Base-by-base conservation (phyloP, 2,888 invertebrate species). In the Agriotes lineatus region DNA sequence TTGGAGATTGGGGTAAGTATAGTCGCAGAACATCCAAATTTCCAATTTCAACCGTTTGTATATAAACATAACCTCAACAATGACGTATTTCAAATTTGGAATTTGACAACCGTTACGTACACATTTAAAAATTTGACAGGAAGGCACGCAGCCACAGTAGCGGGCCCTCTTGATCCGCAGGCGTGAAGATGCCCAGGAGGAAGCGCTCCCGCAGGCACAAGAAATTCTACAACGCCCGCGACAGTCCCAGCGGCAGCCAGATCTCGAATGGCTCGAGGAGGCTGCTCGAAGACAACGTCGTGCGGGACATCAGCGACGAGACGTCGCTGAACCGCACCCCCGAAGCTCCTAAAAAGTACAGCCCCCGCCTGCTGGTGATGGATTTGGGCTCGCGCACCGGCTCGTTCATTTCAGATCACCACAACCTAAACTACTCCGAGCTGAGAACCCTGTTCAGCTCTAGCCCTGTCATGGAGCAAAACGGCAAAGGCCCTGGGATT, bases 401-500 rank as follows among this genome's bases (percentile, higher is more conserved):
- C 25, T 25, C 25, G 25, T 25, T 5, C 25, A 25, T 25, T n/a
- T 14, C 39, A 39, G 39, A 10, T 4, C 39, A 12, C 39, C 3
- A n/a, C 10, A 39, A 39, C n/a, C 4, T 54, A 25, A 54, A 54
- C 14, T 7, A 30, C 30, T 54, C 33, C 1, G 52, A 25, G 12
- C 2, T 54, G n/a, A 25, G 30, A 14, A n/a, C 10, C 6, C 2
- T 54, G 7, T 54, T 54, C 30, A 54, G 18, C 16, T 14, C n/a
- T 33, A 30, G 12, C n/a, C 14, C 25, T 12, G 25, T 25, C 3
- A 14, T 25, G 14, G 30, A 30, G 2, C 12, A 54, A 16, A 30
- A 9, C 30, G 25, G n/a, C 25, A 22, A 20, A 9, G 69, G 62
- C 58, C 78, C 77, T 7, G 77, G 76, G 68, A 75, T 75, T 5